Evolutionary conservation across 2,888 invertebrate genomes (phyloP).

Genomic region (Drosophila greeni): DNA sequence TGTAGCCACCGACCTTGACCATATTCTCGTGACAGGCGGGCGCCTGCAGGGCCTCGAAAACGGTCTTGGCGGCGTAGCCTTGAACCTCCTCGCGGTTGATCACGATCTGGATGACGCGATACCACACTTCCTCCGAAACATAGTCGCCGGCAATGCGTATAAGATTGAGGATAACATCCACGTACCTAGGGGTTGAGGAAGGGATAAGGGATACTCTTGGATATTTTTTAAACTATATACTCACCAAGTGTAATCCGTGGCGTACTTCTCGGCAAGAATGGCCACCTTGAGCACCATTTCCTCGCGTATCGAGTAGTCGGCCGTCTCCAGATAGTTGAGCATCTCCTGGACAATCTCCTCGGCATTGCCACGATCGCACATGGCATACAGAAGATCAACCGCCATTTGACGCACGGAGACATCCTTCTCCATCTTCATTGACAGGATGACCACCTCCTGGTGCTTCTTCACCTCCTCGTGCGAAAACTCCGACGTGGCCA

Average conservation of each 20-base stretch:
- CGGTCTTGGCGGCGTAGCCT: conserved; percentile 99
- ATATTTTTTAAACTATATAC: not conserved
- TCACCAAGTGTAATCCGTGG: conserved; percentile 99
- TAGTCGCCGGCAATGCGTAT: conserved; percentile 99
- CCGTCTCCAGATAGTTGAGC: conserved; percentile 98
- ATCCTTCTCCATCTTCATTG: conserved; percentile 99
- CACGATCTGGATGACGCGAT: conserved; percentile 99
- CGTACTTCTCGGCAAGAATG: conserved; percentile 99
- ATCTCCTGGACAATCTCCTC: conserved; percentile 99
- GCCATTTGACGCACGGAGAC: conserved; percentile 98
- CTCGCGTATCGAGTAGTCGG: conserved; percentile 99
- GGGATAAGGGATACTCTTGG: not conserved
- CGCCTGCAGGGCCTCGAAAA: conserved; percentile 98
- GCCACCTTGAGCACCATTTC: conserved; percentile 99
- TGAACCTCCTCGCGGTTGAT: conserved; percentile 99
- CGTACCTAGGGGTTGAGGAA: conserved; percentile 80
- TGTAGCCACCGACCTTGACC: conserved; percentile 99
- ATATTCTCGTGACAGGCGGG: conserved; percentile 99
- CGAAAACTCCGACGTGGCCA: conserved; percentile 99
- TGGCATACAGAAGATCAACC: conserved; percentile 98
- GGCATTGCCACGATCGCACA: conserved; percentile 99
- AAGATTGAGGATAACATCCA: conserved; percentile 98
- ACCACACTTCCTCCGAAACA: conserved; percentile 99
- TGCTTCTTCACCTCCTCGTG: conserved; percentile 99
- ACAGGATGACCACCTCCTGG: conserved; percentile 98